These are phyloP conservation scores for Apodemus sylvaticus DNA, from an alignment of 2,113 vertebrate genomes.

Conservation along the genomic window DNA sequence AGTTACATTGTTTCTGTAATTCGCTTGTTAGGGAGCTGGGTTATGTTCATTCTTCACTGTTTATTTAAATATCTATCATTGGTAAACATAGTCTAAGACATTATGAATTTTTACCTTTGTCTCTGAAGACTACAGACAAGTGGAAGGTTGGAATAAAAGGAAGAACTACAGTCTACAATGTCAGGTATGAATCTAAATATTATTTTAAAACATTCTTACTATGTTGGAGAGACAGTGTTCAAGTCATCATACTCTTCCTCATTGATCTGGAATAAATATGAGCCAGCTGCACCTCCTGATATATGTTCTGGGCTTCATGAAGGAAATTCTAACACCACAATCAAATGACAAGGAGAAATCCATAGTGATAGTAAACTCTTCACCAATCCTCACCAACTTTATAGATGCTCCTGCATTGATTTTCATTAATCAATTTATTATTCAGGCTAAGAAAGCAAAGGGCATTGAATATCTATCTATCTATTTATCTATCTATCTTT, in stretches of 20 bases:
- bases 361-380: not conserved
- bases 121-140: not conserved
- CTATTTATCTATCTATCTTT: not conserved
- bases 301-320: not conserved
- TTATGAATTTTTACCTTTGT: not conserved
- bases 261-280: not conserved
- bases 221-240: not conserved
- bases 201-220: not conserved
- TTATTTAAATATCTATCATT: not conserved
- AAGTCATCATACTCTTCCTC: not conserved
- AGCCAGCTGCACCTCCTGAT: not conserved
- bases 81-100: not conserved
- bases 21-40: not conserved
- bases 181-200: not conserved
- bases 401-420: not conserved
- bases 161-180: not conserved
- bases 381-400: not conserved
- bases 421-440: not conserved
- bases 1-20: not conserved
- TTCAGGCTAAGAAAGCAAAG: constrained; percentile 27
- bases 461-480: not conserved
- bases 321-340: not conserved
- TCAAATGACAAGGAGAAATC: not conserved
- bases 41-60: not conserved
- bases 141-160: not conserved